These are phyloP conservation scores for Oikopleura vanhoeffeni DNA, from an alignment of 23 tunicate genomes.

Conservation along the genomic window DNA sequence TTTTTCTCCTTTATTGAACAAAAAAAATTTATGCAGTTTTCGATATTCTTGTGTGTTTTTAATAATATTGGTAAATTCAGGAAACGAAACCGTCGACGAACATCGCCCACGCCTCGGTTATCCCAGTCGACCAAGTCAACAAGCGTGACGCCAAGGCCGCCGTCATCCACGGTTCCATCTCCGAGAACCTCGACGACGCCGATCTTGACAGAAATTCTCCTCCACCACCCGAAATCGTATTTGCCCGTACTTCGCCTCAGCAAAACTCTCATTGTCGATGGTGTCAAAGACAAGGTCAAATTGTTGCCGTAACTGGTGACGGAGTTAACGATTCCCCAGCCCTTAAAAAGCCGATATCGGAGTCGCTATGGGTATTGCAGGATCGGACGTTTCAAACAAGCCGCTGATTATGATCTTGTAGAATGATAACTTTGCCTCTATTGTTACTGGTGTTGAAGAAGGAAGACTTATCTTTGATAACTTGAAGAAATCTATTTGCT, in stretches of 20 bases:
- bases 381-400: slow-evolving; percentile 21
- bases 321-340: slow-evolving; percentile 26
- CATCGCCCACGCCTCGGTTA: not conserved
- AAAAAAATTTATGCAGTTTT: too few relatives aligned
- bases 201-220: slow-evolving; percentile 16
- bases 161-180: slow-evolving; percentile 14
- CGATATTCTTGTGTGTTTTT: too few relatives aligned
- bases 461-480: slow-evolving; percentile 46
- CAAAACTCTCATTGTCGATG: slow-evolving; percentile 45
- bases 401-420: slow-evolving; percentile 51
- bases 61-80: too few relatives aligned
- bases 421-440: slow-evolving; percentile 53
- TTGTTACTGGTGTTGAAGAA: slow-evolving; percentile 48
- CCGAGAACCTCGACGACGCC: not conserved
- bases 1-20: too few relatives aligned
- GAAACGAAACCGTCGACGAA: slow-evolving; percentile 4
- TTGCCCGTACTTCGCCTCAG: slow-evolving; percentile 32
- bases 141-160: slow-evolving; percentile 17
- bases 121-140: not conserved
- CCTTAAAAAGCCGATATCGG: slow-evolving; percentile 24
- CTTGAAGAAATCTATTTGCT: slow-evolving; percentile 47
- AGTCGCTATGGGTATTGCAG: slow-evolving; percentile 27
- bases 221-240: slow-evolving; percentile 21
- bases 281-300: slow-evolving; percentile 27
- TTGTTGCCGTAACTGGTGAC: slow-evolving; percentile 23